A percentile compares a stretch with the other conserved stretches of the same genome.
Conservation (phyloP, 2,797 vertebrate genomes). For the Peromyscus attwateri region DNA sequence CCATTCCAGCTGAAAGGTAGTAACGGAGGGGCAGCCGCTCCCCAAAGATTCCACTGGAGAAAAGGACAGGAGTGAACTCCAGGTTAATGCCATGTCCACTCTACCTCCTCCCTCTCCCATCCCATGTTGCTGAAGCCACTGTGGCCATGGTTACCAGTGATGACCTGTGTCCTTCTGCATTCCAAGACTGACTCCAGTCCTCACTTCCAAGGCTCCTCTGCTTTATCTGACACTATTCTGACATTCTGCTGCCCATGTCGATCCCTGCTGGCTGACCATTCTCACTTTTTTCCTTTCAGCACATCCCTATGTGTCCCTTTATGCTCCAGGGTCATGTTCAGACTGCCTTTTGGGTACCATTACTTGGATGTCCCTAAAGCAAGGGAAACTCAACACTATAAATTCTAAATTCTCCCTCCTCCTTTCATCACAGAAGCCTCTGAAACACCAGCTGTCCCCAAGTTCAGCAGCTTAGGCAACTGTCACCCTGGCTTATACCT, state of each 20-base stretch:
- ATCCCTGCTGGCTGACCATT: not conserved
- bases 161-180: not conserved
- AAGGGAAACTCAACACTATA: not conserved
- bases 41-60: constrained; percentile 95
- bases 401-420: not conserved
- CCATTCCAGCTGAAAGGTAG: constrained; percentile 95
- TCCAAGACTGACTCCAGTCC: not conserved
- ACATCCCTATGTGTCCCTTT: not conserved
- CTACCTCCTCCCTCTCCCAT: fast-evolving
- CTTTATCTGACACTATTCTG: not conserved
- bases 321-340: not conserved
- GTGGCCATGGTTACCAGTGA: not conserved
- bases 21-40: constrained; percentile 97
- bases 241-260: not conserved
- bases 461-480: not conserved
- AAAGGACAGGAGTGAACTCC: not conserved
- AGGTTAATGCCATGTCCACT: not conserved
- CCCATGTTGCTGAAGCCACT: too few species aligned
- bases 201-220: not conserved
- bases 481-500: not conserved
- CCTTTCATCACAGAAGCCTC: not conserved
- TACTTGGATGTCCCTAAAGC: not conserved
- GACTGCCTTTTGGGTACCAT: not conserved
- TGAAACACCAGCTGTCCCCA: not conserved
- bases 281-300: not conserved